Evolutionary conservation across 2,888 invertebrate genomes (phyloP).

Genomic region (Athrips mouffetella): DNA sequence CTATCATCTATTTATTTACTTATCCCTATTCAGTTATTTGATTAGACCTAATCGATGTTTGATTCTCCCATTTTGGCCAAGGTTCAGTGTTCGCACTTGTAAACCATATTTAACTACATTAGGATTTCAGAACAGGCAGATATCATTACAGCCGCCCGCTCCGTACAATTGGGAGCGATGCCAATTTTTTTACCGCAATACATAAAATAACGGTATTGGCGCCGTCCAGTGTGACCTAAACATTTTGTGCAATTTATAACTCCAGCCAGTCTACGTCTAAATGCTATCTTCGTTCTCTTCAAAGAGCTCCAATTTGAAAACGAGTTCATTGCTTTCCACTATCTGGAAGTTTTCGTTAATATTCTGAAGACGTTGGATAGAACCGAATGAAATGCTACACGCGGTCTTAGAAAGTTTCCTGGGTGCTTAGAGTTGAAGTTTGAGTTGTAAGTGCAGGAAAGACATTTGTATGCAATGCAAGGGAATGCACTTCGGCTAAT

Average conservation of each 20-base stretch:
- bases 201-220: constrained; percentile 62
- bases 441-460: constrained; percentile 34
- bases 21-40: too few species aligned
- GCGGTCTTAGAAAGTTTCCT: constrained; percentile 42
- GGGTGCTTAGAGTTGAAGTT: constrained; percentile 17
- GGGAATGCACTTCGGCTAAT: constrained; percentile 57
- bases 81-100: constrained; percentile 8
- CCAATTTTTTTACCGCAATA: constrained; percentile 66
- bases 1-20: too few species aligned
- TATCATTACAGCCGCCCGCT: constrained; percentile 42
- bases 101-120: constrained; percentile 31
- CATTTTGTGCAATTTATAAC: constrained; percentile 44
- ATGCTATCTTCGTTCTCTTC: background rate
- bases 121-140: constrained; percentile 44
- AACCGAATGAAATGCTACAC: background rate
- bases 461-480: constrained; percentile 56
- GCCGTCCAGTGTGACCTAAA: constrained; percentile 38
- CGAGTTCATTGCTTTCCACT: background rate
- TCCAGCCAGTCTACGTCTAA: constrained; percentile 24
- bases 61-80: background rate
- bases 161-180: constrained; percentile 48
- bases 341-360: background rate
- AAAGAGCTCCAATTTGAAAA: too few species aligned
- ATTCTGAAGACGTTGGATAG: constrained; percentile 7
- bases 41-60: background rate